A percentile compares a stretch with the other conserved stretches of the same genome.
Conservation (phyloP, 2,113 vertebrate genomes). For the Pionites leucogaster region DNA sequence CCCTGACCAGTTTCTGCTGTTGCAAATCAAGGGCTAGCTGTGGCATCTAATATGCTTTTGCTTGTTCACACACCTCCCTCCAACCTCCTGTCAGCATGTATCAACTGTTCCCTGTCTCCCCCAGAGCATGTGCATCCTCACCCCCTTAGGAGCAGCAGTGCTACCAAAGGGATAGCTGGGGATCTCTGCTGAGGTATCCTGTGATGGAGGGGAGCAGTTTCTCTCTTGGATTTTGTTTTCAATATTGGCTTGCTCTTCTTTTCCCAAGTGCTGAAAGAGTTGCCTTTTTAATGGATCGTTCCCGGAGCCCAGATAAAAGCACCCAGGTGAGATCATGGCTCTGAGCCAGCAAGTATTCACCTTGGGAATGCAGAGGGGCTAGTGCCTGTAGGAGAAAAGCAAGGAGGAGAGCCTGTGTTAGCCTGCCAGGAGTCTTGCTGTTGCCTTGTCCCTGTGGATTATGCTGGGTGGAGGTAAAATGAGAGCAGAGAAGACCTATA, state of each 20-base stretch:
- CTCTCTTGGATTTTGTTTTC: background rate
- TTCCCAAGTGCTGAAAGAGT: conserved; percentile 65
- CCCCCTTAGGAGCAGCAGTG: background rate
- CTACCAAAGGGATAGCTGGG: background rate
- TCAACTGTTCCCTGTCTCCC: background rate
- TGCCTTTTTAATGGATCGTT: conserved; percentile 66
- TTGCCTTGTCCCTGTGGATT: background rate
- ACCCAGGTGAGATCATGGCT: conserved; percentile 45
- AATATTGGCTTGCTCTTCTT: background rate
- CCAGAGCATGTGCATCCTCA: rapidly evolving
- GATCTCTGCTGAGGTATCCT: background rate
- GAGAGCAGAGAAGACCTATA: background rate
- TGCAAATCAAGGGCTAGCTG: background rate
- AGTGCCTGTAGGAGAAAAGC: background rate
- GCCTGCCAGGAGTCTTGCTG: background rate
- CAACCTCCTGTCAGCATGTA: background rate
- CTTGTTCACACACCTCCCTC: background rate
- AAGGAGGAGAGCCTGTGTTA: background rate
- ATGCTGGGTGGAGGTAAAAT: background rate
- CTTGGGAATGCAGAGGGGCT: background rate
- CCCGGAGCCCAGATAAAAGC: conserved; percentile 46
- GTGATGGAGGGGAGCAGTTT: background rate
- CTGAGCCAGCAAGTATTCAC: background rate
- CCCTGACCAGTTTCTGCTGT: background rate
- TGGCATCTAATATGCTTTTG: background rate